Percentiles rank a stretch among this genome's conserved stretches.
Conservation (phyloP, 2,888 invertebrate species). For the Cantharis nigra region DNA sequence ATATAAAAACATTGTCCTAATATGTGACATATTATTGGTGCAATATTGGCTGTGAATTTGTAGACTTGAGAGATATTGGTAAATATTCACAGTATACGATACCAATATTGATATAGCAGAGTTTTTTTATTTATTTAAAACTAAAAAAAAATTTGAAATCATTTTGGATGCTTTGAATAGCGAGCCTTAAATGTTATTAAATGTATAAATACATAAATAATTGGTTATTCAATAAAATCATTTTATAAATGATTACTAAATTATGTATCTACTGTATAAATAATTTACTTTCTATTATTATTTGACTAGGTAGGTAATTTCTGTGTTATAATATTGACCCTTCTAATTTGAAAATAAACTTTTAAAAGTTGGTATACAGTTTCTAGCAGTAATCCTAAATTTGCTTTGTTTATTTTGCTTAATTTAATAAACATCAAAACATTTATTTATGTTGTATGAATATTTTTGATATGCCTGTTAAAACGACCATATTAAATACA, state of each 20-base stretch:
- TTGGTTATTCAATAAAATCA: background rate
- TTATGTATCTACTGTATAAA: background rate
- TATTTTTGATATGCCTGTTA: background rate
- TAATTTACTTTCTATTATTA: background rate
- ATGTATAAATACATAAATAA: background rate
- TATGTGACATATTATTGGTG: no score
- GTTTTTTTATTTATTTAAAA: no score
- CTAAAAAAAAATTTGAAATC: no score
- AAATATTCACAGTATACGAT: no score
- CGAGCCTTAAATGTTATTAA: background rate
- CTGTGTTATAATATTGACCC: background rate
- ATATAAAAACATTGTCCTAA: no score
- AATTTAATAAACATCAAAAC: background rate
- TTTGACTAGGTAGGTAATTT: background rate
- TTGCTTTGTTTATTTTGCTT: background rate
- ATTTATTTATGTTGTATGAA: background rate
- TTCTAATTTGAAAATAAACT: background rate
- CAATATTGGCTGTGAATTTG: no score
- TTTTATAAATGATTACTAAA: background rate
- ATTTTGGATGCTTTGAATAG: background rate
- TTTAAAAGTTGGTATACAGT: background rate
- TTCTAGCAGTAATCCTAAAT: background rate
- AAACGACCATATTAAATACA: background rate
- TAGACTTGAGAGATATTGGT: no score
- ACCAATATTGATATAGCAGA: no score